Evolutionary conservation across 64 coral and sea anemone genomes (phyloP), one percentile per base, ranked within the genome.

Genomic region (Anthopleura sola): DNA sequence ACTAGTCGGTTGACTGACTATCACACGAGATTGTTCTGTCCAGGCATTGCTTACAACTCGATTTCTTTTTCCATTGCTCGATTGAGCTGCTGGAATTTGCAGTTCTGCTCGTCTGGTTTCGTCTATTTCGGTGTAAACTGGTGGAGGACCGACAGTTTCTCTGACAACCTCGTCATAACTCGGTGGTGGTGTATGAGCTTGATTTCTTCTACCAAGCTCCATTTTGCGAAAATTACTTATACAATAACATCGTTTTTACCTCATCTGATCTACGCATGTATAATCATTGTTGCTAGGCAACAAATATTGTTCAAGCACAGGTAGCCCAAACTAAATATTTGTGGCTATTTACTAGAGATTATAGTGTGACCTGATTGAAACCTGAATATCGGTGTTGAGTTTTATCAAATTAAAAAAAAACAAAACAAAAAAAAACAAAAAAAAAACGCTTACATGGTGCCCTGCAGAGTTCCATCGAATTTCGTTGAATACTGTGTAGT

Each of bases 91-190:
- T 44, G 26, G 28, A 13, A 71, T 33, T 33, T 29, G 66, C 14
- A n/a, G 60, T 64, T 29, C 60, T 26, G 60, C n/a, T 23, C 4
- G 23, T 64, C 76, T 37, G 3, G 31, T 37, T 49, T 79, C 76
- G 60, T 71, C 66, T 20, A 38, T 81, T 81, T 81, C 78, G 38
- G 39, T 81, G 26, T 81, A 81, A 21, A 81, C 16, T 28, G 78
- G 78, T 2, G 78, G 78, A 48, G 78, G 78, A 13, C 78, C 78
- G 39, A 53, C 16, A 0, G 10, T 21, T 81, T 44, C 78, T 81
- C 39, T 81, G 5, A 48, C 39, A 46, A 46, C 78, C 5, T 71
- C 28, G 13, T 71, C 66, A 19, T 71, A 71, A 34, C 66, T 71
- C 8, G 66, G 66, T 14, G 66, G 66, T 32, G n/a, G 66, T 16